A percentile compares a stretch with the other conserved stretches of the same genome.
These are phyloP conservation scores for Anticlea derivata DNA, from an alignment of 2,888 invertebrate genomes.

Conservation along the genomic window DNA sequence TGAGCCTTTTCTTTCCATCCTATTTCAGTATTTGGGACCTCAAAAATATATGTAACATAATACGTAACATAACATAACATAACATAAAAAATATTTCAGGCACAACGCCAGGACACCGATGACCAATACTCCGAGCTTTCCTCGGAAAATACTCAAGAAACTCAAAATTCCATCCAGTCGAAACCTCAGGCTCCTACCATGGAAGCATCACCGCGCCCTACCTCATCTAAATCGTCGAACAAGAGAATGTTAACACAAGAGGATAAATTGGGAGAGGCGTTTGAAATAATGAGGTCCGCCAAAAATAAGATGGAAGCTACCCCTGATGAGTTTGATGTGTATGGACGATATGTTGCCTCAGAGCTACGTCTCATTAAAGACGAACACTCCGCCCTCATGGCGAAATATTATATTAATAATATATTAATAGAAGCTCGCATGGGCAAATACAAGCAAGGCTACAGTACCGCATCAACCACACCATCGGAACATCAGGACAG, in stretches of 20 bases:
- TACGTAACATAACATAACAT: too few species aligned
- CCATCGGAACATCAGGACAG: not conserved
- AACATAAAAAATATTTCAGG: too few species aligned
- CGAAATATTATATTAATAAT: not conserved
- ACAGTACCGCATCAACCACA: not conserved
- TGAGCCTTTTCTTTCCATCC: not conserved
- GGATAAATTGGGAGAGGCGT: not conserved
- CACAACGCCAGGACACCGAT: constrained; percentile 1
- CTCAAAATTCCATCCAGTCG: too few species aligned
- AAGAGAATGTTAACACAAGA: constrained; percentile 2
- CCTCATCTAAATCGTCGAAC: too few species aligned
- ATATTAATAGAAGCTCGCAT: not conserved
- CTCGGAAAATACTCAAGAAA: too few species aligned
- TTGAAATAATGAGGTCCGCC: constrained; percentile 8
- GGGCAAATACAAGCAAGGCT: not conserved
- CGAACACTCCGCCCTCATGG: not conserved
- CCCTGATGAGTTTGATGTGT: not conserved
- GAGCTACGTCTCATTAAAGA: not conserved
- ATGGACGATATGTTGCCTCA: constrained; percentile 7
- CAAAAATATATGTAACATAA: not conserved
- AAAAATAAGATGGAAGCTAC: not conserved
- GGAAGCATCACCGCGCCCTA: constrained; percentile 1
- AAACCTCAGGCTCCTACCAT: constrained; percentile 5
- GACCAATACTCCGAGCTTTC: not conserved
- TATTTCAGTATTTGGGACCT: not conserved